Base-by-base conservation (phyloP, 2,888 invertebrate genomes). In the Tridacna crocea region DNA sequence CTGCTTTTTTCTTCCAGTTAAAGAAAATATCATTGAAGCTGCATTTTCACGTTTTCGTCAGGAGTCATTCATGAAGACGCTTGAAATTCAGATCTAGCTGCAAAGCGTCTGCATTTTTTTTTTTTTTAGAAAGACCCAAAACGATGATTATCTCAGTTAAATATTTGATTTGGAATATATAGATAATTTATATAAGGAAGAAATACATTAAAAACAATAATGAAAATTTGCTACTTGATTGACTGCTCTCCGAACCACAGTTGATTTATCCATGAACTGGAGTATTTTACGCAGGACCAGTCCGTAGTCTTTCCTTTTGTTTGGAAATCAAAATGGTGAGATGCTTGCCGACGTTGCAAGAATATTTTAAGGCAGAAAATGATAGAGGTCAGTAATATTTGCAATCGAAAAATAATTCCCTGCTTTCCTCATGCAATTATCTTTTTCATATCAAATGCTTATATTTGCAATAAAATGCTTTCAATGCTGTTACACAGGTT, bases 291-390 rank as follows among this genome's bases (percentile, higher is more conserved):
- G 8, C n/a, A 36, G 15, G 46, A 81, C 84, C 80, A 55, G 84
- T 72, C 84, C 26, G n/a, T 19, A n/a, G 10, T 72, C 72, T 73
- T 77, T 70, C 75, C 72, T 78, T 76, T 72, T 60, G 65, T 66
- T 60, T 80, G 58, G 55, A 75, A 81, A 75, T 80, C 83, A 83
- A 84, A 84, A 84, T 84, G 84, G 84, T 74, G 76, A 75, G 61
- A 79, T 75, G 80, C 78, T 58, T 58, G 77, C 63, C 19, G 17
- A 46, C 36, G 36, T 17, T 48, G 60, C 47, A 60, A 70, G n/a
- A 36, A 70, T 0, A 6, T 60, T 60, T 6, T 15, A 55, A 17
- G 13, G 12, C 24, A 36, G 75, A 82, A 77, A 75, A 87, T 87
- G 84, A 72, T 80, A 27, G 79, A 87, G 84, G 84, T 84, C 84